Evolutionary conservation across 2,888 invertebrate genomes (phyloP).

Genomic region (Rotaria macrura): DNA sequence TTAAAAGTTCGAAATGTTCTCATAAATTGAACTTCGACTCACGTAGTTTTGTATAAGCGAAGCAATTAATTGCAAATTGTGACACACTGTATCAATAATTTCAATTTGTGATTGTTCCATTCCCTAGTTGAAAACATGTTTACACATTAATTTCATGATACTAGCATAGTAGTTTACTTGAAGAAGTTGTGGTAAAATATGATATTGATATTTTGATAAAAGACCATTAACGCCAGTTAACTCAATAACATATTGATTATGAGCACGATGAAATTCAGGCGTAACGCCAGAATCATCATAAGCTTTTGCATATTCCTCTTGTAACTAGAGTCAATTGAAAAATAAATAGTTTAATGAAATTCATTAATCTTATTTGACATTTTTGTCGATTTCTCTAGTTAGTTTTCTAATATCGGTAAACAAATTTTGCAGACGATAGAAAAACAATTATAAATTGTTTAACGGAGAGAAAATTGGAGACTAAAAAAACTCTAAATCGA

Average conservation of each 20-base stretch:
- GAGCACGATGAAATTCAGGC: background rate
- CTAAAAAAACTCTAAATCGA: no score
- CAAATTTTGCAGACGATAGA: no score
- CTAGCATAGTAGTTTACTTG: background rate
- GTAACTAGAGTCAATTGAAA: background rate
- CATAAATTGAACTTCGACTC: background rate
- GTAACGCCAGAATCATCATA: background rate
- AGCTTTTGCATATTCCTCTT: background rate
- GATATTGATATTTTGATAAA: conserved; percentile 11
- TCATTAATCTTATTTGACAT: no score
- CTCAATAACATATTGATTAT: background rate
- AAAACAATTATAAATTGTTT: no score
- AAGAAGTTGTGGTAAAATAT: background rate
- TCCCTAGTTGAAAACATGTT: background rate
- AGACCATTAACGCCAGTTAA: background rate
- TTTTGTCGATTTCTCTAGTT: no score
- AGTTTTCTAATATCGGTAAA: no score
- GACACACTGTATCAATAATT: background rate
- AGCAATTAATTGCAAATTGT: background rate
- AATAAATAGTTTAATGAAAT: no score
- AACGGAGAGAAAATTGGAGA: no score
- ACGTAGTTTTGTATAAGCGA: background rate
- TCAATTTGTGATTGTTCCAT: conserved; percentile 9
- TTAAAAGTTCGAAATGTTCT: no score
- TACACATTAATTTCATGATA: background rate